phyloP scores from a whole-genome alignment of 2,888 invertebrate species.

The Julus scanicus region DNA sequence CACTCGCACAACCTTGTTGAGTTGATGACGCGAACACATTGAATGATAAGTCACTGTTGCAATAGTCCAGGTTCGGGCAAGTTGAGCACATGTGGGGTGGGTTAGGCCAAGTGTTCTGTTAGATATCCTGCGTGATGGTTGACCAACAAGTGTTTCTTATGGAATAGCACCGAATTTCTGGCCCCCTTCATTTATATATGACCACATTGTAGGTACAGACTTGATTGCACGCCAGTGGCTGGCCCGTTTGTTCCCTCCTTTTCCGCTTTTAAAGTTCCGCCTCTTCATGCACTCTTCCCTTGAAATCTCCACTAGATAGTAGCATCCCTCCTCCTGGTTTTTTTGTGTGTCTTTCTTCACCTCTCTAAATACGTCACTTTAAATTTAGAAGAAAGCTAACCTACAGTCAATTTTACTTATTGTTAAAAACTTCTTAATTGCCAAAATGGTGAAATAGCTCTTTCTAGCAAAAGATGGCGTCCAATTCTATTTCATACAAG shows the following conservation, averaged over 20 bases:
- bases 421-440: no score
- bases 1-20: background rate
- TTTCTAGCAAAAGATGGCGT: no score
- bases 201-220: background rate
- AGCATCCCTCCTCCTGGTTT: slow-evolving; percentile 9
- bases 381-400: no score
- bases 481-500: no score
- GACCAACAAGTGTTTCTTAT: background rate
- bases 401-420: no score
- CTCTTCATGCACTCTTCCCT: background rate
- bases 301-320: no score
- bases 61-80: background rate
- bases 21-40: no score
- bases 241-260: background rate
- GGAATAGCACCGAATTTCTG: background rate
- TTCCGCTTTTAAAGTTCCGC: background rate
- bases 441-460: no score
- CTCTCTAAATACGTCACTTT: no score
- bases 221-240: background rate
- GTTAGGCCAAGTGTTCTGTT: background rate
- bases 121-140: slow-evolving; percentile 12
- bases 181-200: background rate
- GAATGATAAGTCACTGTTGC: background rate
- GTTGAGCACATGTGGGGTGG: background rate
- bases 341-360: no score